Evolutionary conservation across 2,888 invertebrate species (phyloP).

Genomic region (Caenorhabditis sinica): DNA sequence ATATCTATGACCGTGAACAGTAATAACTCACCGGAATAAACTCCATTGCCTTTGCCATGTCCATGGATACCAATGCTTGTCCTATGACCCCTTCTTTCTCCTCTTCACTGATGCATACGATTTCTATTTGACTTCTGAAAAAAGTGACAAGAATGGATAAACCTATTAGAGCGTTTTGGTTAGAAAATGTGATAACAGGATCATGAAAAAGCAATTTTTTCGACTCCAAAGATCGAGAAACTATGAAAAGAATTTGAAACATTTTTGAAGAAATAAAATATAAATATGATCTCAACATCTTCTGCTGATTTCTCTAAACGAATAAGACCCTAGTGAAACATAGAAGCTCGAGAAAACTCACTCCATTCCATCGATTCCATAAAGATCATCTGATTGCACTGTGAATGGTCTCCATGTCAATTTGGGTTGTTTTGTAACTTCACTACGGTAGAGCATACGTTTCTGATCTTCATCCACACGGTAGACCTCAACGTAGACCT

Average conservation of each 20-base stretch:
- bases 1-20: not conserved
- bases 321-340: no score
- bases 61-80: slow-evolving; percentile 37
- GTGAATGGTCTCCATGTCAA: slow-evolving; percentile 73
- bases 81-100: slow-evolving; percentile 61
- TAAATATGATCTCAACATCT: no score
- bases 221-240: not conserved
- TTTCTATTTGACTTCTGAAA: slow-evolving; percentile 64
- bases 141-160: no score
- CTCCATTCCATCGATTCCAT: slow-evolving; percentile 26
- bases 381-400: slow-evolving; percentile 66
- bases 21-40: slow-evolving; percentile 40
- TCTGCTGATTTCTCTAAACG: not conserved
- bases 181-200: no score
- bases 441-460: slow-evolving; percentile 72
- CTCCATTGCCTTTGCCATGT: slow-evolving; percentile 47
- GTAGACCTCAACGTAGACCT: slow-evolving; percentile 57
- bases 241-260: no score
- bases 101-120: slow-evolving; percentile 57
- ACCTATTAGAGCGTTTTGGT: slow-evolving; percentile 31
- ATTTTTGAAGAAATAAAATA: no score
- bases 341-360: no score
- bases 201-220: not conserved
- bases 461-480: slow-evolving; percentile 45
- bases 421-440: slow-evolving; percentile 68